These are phyloP conservation scores for Tangara arthus DNA, from an alignment of 2,797 vertebrate genomes.

Conservation along the genomic window DNA sequence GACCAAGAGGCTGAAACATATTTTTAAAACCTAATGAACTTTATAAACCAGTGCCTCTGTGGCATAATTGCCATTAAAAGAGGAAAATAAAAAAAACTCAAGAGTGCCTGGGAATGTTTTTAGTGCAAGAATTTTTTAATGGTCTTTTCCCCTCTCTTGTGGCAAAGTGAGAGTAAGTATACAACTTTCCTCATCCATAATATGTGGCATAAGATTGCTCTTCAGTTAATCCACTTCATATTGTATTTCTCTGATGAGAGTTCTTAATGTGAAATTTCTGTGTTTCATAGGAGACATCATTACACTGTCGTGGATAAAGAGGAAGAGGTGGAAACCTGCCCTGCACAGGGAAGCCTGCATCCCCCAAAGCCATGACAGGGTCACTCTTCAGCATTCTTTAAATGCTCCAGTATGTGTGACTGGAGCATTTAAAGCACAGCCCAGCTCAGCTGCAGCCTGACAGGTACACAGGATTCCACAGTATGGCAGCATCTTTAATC, in stretches of 20 bases:
- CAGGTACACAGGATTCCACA: not conserved
- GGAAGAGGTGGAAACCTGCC: not conserved
- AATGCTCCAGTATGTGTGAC: no score
- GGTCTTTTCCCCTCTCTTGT: not conserved
- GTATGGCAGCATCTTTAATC: not conserved
- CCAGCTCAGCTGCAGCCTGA: not conserved
- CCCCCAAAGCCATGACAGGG: not conserved
- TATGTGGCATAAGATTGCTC: not conserved
- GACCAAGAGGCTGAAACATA: not conserved
- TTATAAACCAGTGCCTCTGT: not conserved
- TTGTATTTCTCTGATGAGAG: not conserved
- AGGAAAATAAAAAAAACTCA: not conserved
- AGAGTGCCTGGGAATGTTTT: not conserved
- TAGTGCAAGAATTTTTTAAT: not conserved
- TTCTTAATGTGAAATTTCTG: not conserved
- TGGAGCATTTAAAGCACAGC: not conserved
- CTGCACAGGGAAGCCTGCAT: not conserved
- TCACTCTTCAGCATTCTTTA: not conserved
- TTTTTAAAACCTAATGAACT: constrained; percentile 46
- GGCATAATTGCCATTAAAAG: not conserved
- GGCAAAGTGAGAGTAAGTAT: not conserved
- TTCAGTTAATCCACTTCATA: not conserved
- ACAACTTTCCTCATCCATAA: not conserved
- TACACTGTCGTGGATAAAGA: not conserved
- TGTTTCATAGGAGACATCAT: not conserved